Conservation (phyloP, 2,113 vertebrate genomes). For the Campylorhamphus procurvoides region DNA sequence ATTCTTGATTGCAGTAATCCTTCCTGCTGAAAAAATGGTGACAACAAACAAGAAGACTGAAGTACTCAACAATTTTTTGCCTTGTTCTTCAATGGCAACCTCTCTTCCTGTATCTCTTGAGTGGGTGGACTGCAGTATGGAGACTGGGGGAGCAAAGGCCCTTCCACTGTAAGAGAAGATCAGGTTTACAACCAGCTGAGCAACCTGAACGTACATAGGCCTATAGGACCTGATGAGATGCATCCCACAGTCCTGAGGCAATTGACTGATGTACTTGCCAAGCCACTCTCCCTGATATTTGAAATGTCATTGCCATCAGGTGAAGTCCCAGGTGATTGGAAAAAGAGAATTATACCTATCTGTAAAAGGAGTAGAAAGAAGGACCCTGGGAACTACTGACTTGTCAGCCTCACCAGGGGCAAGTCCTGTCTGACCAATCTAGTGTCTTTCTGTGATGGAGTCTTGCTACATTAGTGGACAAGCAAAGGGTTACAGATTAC, state of each 20-base stretch:
- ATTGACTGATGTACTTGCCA: background rate
- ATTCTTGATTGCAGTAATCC: rapidly evolving
- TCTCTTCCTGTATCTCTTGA: background rate
- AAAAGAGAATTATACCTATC: background rate
- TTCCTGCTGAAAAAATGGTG: background rate
- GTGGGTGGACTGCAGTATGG: background rate
- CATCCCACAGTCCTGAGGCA: background rate
- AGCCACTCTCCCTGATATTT: background rate
- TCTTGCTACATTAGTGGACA: too few relatives aligned
- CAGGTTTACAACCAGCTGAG: background rate
- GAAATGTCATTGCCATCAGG: background rate
- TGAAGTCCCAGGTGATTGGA: background rate
- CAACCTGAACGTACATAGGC: background rate
- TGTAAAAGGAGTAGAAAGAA: background rate
- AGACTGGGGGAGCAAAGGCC: background rate
- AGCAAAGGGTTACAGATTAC: background rate
- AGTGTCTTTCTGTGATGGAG: background rate
- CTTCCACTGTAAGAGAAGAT: background rate
- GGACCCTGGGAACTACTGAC: background rate
- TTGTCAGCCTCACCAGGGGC: too few relatives aligned
- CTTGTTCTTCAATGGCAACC: rapidly evolving
- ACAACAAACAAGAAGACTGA: background rate
- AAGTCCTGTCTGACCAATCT: background rate
- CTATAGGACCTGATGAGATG: background rate
- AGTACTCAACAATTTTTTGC: background rate